Conservation (phyloP, 1,140 invertebrate species). For the Anadara kagoshimensis region DNA sequence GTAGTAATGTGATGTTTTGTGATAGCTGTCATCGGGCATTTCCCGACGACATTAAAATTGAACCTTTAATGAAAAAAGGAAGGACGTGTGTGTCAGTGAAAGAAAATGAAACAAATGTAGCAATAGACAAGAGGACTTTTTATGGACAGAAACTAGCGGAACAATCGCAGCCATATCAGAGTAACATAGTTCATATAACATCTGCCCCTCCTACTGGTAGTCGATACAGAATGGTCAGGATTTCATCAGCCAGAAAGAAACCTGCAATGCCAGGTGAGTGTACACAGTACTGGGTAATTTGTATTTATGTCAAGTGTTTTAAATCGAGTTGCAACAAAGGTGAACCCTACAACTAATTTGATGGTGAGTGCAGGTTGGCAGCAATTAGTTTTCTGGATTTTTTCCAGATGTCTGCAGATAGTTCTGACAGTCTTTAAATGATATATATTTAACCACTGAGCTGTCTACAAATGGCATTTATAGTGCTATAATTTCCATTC, state of each 20-base stretch:
- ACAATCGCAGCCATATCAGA: slow-evolving; percentile 12
- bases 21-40: slow-evolving; percentile 47
- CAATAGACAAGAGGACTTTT: slow-evolving; percentile 26
- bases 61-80: slow-evolving; percentile 6
- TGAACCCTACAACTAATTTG: too few relatives aligned
- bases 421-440: too few relatives aligned
- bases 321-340: too few relatives aligned
- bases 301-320: too few relatives aligned
- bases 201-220: background rate
- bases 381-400: too few relatives aligned
- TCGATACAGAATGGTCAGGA: background rate
- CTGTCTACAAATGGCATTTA: too few relatives aligned
- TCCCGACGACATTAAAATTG: slow-evolving; percentile 41
- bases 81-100: slow-evolving; percentile 1
- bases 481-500: too few relatives aligned
- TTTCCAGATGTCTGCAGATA: too few relatives aligned
- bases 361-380: too few relatives aligned
- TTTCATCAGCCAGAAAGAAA: slow-evolving; percentile 2
- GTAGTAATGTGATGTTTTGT: slow-evolving; percentile 48
- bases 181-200: background rate
- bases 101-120: slow-evolving; percentile 1
- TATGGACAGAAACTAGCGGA: slow-evolving; percentile 22
- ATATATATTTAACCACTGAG: too few relatives aligned
- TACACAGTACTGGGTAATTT: too few relatives aligned
- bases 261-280: slow-evolving; percentile 3